Conservation (phyloP, 2,888 invertebrate species). For the Heliconius sara region DNA sequence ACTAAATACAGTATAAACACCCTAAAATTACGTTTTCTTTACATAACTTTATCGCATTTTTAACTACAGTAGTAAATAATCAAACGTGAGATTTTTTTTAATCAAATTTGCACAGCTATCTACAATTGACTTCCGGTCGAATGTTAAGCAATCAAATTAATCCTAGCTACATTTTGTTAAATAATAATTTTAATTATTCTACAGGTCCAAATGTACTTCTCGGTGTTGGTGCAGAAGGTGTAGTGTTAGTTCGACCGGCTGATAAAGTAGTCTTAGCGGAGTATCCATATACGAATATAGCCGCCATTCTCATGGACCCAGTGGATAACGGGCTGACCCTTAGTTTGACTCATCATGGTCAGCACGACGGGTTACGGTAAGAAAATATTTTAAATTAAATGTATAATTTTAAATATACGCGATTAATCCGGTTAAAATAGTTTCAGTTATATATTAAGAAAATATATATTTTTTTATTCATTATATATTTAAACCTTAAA, state of each 20-base stretch:
- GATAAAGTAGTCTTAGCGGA: conserved; percentile 96
- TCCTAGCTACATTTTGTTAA: background rate
- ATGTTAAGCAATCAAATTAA: background rate
- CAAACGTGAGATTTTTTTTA: background rate
- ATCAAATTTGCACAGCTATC: background rate
- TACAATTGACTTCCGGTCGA: background rate
- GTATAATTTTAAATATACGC: too few species aligned
- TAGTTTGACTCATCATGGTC: conserved; percentile 89
- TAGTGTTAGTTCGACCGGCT: conserved; percentile 94
- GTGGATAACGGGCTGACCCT: conserved; percentile 96
- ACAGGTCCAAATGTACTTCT: conserved; percentile 86
- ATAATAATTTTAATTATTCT: background rate
- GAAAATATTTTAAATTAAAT: background rate
- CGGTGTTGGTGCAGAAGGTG: conserved; percentile 95
- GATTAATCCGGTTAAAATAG: too few species aligned
- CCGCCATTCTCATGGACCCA: conserved; percentile 95
- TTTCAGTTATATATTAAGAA: too few species aligned
- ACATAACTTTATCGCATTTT: too few species aligned
- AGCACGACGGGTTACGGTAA: conserved; percentile 83
- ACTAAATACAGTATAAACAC: background rate
- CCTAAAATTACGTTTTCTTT: background rate
- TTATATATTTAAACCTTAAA: too few species aligned
- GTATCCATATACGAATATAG: conserved; percentile 95
- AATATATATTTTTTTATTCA: too few species aligned
- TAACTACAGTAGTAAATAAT: background rate